Conservation (phyloP, 2,113 vertebrate genomes). For the Serinus canaria region DNA sequence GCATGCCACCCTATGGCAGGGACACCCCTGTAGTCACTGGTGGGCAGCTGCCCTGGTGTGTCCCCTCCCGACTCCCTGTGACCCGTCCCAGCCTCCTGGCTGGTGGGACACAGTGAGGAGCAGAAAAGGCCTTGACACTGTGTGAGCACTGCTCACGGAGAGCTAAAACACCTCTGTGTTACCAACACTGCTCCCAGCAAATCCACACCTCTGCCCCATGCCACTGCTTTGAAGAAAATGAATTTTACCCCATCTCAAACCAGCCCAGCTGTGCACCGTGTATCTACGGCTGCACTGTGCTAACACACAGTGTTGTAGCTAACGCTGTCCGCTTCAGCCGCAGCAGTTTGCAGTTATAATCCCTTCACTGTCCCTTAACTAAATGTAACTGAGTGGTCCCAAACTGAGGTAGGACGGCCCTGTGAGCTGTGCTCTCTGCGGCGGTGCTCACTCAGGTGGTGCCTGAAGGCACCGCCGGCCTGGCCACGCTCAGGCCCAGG, state of each 20-base stretch:
- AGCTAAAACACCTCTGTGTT: neutral
- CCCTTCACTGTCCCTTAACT: neutral
- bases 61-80: neutral
- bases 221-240: neutral
- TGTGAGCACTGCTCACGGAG: neutral
- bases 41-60: neutral
- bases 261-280: neutral
- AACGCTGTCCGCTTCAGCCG: neutral
- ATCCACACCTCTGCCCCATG: neutral
- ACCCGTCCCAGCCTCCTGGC: neutral
- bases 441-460: neutral
- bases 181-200: neutral
- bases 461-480: too few species aligned
- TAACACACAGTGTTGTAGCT: neutral
- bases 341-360: rapidly evolving
- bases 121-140: neutral
- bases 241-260: neutral
- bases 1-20: too few species aligned
- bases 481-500: neutral
- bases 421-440: neutral
- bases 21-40: rapidly evolving
- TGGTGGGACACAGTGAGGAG: neutral
- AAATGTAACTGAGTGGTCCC: too few species aligned
- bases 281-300: neutral
- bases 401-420: neutral